Conservation (phyloP, 2,797 vertebrate genomes). For the Syndactyla subalaris region DNA sequence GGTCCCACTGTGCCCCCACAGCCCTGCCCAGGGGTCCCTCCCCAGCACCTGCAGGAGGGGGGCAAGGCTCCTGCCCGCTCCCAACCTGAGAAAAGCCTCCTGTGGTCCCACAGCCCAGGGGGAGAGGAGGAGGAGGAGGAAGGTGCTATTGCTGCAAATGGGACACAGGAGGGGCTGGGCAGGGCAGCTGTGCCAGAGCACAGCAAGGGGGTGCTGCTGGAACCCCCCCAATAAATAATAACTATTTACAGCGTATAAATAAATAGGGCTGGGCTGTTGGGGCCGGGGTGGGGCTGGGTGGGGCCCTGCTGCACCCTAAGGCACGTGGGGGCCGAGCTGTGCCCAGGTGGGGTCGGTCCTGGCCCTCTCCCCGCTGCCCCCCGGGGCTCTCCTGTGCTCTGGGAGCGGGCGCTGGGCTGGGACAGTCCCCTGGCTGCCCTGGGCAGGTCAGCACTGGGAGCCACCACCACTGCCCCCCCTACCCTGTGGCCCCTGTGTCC, state of each 20-base stretch:
- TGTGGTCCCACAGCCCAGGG: neutral
- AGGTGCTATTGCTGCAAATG: neutral
- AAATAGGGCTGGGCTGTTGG: conserved; percentile 37
- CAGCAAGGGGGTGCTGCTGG: neutral
- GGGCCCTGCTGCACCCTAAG: neutral
- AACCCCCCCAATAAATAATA: conserved; percentile 59
- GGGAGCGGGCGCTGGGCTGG: neutral
- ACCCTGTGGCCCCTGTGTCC: neutral
- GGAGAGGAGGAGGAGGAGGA: neutral
- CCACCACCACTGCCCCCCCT: accelerated
- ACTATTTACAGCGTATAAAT: conserved; percentile 67
- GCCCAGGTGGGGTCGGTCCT: neutral
- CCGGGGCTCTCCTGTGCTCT: neutral
- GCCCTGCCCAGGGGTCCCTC: neutral
- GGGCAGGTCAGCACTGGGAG: neutral
- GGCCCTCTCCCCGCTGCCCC: neutral
- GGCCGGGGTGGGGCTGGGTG: neutral
- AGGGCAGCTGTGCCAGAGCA: neutral
- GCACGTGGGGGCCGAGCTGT: neutral
- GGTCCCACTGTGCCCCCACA: neutral
- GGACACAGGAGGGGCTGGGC: neutral
- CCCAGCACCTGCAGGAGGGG: neutral
- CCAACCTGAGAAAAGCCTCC: conserved; percentile 19
- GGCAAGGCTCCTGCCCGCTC: neutral
- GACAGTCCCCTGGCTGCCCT: neutral